Conservation (phyloP, 2,888 invertebrate genomes). For the Melanotus villosus region DNA sequence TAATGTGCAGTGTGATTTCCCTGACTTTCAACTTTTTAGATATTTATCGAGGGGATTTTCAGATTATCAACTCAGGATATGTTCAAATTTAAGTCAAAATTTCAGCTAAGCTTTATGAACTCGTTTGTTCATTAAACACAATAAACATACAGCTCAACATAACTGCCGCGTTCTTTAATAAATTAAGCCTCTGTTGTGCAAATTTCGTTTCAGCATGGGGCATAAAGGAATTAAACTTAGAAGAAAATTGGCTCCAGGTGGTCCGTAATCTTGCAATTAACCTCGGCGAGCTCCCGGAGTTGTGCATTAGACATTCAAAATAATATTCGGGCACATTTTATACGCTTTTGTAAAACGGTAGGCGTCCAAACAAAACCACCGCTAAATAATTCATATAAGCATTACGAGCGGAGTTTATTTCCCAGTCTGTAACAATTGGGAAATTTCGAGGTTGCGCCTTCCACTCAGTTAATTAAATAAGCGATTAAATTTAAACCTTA, state of each 20-base stretch:
- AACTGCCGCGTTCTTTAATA: conserved; percentile 17
- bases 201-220: conserved; percentile 25
- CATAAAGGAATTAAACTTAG: conserved; percentile 37
- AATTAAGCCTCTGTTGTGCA: conserved; percentile 32
- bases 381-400: conserved; percentile 4
- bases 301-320: conserved; percentile 15
- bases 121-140: too few relatives aligned
- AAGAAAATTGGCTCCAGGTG: conserved; percentile 41
- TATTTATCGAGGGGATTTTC: too few relatives aligned
- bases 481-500: too few relatives aligned
- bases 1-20: too few relatives aligned
- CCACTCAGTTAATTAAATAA: too few relatives aligned
- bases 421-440: too few relatives aligned
- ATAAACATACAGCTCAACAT: not conserved
- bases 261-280: conserved; percentile 35
- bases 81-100: too few relatives aligned
- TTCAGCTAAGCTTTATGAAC: too few relatives aligned
- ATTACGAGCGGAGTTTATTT: too few relatives aligned
- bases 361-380: not conserved
- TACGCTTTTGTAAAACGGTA: not conserved
- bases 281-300: conserved; percentile 10
- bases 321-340: not conserved
- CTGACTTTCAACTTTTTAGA: too few relatives aligned
- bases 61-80: too few relatives aligned
- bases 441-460: too few relatives aligned